phyloP scores from a whole-genome alignment of 2,797 vertebrate species.

The Acanthornis magna region DNA sequence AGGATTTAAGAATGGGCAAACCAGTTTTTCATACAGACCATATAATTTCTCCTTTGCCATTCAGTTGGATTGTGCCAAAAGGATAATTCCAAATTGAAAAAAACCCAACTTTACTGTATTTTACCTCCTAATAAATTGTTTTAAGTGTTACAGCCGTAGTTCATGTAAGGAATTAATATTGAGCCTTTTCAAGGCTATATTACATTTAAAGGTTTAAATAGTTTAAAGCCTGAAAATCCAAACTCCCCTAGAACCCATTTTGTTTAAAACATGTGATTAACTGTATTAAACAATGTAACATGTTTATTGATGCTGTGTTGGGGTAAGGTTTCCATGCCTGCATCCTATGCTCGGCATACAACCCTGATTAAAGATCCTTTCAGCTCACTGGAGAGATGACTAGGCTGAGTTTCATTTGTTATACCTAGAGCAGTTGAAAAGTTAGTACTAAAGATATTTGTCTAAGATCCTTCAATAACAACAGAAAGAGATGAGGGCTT shows the following conservation, averaged over 20 bases:
- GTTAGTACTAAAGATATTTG: not conserved
- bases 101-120: not conserved
- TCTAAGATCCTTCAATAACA: not conserved
- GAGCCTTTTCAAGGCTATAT: not conserved
- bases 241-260: not conserved
- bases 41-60: not conserved
- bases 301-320: not conserved
- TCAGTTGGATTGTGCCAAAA: not conserved
- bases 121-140: not conserved
- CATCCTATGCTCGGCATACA: not conserved
- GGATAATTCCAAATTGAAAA: not conserved
- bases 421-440: not conserved
- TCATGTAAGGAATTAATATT: not conserved
- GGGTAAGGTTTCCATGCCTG: not conserved
- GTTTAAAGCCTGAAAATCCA: not conserved
- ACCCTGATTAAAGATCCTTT: not conserved
- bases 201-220: not conserved
- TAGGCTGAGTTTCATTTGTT: not conserved
- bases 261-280: not conserved
- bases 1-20: not conserved
- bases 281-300: not conserved
- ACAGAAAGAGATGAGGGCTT: not conserved
- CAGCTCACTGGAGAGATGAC: not conserved
- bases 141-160: not conserved
- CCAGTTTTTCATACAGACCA: not conserved